Conservation (phyloP, 2,888 invertebrate species). For the Luperina nickerlii region DNA sequence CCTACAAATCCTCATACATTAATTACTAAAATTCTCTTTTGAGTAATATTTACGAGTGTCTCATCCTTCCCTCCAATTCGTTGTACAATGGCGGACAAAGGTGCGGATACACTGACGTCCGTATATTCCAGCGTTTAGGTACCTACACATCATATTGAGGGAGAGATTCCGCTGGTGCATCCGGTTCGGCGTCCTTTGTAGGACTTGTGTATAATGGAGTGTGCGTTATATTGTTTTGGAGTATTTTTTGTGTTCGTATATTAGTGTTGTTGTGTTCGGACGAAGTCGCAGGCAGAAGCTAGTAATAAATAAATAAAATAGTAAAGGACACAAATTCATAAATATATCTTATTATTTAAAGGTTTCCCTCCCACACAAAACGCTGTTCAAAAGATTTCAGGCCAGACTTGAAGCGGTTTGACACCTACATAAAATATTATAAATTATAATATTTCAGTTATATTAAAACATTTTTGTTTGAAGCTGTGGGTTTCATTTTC, state of each 20-base stretch:
- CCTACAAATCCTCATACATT: slow-evolving; percentile 33
- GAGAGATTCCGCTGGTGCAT: slow-evolving; percentile 61
- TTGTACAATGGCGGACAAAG: slow-evolving; percentile 60
- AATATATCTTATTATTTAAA: background rate
- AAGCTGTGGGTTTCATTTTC: background rate
- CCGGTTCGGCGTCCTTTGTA: slow-evolving; percentile 61
- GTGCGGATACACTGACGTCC: slow-evolving; percentile 64
- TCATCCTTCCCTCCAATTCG: slow-evolving; percentile 57
- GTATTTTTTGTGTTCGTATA: slow-evolving; percentile 5
- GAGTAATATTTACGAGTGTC: slow-evolving; percentile 63
- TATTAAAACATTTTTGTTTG: background rate
- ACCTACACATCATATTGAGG: slow-evolving; percentile 67
- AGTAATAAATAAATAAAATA: background rate
- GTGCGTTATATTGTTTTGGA: slow-evolving; percentile 40
- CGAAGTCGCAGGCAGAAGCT: no score
- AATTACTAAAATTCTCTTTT: slow-evolving; percentile 46
- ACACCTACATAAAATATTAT: slow-evolving; percentile 4
- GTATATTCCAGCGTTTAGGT: slow-evolving; percentile 53
- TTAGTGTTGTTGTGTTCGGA: background rate
- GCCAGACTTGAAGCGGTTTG: background rate
- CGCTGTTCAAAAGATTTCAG: background rate
- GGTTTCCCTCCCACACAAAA: background rate
- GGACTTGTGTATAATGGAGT: slow-evolving; percentile 42
- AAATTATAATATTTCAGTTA: slow-evolving; percentile 4
- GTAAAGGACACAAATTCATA: background rate